Base-by-base conservation (phyloP, 2,888 invertebrate genomes). In the Cantharis rufa region DNA sequence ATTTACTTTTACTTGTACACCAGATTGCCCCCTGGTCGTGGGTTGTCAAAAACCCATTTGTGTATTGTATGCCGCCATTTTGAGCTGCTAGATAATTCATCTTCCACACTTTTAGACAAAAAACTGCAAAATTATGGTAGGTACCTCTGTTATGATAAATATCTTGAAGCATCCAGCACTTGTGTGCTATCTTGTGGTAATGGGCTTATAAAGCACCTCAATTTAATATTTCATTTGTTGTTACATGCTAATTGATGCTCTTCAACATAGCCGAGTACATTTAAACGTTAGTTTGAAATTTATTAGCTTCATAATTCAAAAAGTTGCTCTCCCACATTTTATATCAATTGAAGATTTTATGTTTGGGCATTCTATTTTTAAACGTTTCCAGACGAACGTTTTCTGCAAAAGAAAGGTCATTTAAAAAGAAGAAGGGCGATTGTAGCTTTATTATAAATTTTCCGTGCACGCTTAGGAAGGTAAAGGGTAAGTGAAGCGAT, bases 401-500 rank as follows among this genome's bases (percentile, higher is more conserved):
- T 48, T 48, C 48, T 48, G 48, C 48, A 48, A 48, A 48, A 48
- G 48, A 48, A 48, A 48, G 48, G 48, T 48, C 27, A 66, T 63
- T 72, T 69, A 72, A 64, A 71, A 66, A 68, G 71, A 71, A 69
- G 62, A 72, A 69, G 69, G 62, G 75, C 70, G 66, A 72, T 72
- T 70, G 76, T 70, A 72, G 70, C 70, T 72, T 27, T 24, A 66
- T 27, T 24, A 66, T 16, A 72, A 70, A 68, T 70, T 70, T 70
- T 70, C 70, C 63, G 64, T 32, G 70, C 72, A 69, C 70, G 72
- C 70, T 77, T 62, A 68, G 68, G 70, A 78, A 80, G 80, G 79
- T 80, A 78, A 78, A 78, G 72, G 77, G 78, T 75, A 78, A 78
- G 79, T 78, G 77, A 74, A 80, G 75, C 80, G 74, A 78, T 79